Evolutionary conservation across 2,113 vertebrate genomes (phyloP), one percentile per base, ranked within the genome.

Genomic region (Ameiurus melas): DNA sequence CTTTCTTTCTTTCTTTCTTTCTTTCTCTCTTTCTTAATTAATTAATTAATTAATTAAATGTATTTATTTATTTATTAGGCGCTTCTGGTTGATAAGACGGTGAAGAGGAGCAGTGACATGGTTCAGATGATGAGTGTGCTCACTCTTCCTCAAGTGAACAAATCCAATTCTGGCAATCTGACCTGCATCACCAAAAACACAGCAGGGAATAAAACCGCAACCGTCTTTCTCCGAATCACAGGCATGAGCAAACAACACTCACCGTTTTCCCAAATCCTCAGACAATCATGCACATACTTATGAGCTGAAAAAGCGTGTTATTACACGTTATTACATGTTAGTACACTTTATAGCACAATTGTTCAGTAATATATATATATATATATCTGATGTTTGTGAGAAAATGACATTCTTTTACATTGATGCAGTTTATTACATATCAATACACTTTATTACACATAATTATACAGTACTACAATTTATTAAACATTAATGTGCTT

Each of bases 121-220:
- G 39, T 84, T 51, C 39, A 53, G 7, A 3, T 68, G 25, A 30
- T 19, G 16, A 68, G 16, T 68, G 62, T 84, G 62, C 7, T 84
- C 62, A 66, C 60, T 43, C 39, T 84, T 30, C 25, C 25, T 30
- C 13, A 51, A 0, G 39, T 84, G 27, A 51, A 10, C 1, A 19
- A 51, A 43, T 68, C 83, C 51, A 3, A 84, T 20, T 62, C 83
- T 0, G 83, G 83, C 0, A 68, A 84, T 84, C 83, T 84, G 83
- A 84, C 62, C 83, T 84, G 83, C 43, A 84, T 84, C 43, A 16
- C 27, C 43, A 51, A 1, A 51, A 84, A 84, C 62, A 53, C 0
- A 4, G 62, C 27, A 0, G 83, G 83, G 20, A 33, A 1, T 53
- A 68, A 66, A 43, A 12, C 62, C 39, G 16, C 25, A 27, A 51